Evolutionary conservation across 2,113 vertebrate species (phyloP).

Genomic region (Heterocephalus glaber): DNA sequence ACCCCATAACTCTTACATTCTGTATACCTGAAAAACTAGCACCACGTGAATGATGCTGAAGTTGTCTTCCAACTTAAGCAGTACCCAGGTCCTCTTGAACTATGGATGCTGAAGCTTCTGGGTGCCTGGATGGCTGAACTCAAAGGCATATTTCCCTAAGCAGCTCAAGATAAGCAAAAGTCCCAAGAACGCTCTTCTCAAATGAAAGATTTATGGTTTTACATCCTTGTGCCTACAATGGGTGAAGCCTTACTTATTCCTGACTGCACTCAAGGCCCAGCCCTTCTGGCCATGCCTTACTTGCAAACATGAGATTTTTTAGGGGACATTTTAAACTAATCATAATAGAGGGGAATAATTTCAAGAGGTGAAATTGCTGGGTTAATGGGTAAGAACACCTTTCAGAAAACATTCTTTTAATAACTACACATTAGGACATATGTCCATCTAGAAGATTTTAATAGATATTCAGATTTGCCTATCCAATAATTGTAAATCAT

Average conservation of each 20-base stretch:
- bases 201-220: not conserved
- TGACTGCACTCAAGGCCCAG: not conserved
- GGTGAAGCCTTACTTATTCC: not conserved
- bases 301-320: no score
- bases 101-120: not conserved
- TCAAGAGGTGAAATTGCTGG: constrained; percentile 37
- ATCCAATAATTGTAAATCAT: constrained; percentile 41
- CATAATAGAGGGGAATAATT: not conserved
- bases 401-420: not conserved
- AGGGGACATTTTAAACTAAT: not conserved
- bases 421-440: not conserved
- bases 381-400: constrained; percentile 51
- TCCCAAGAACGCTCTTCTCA: not conserved
- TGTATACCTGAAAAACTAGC: not conserved
- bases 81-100: not conserved
- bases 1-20: not conserved
- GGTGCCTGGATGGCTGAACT: not conserved
- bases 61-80: not conserved
- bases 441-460: constrained; percentile 29
- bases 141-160: not conserved
- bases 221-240: not conserved
- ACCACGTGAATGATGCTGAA: not conserved
- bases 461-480: constrained; percentile 15
- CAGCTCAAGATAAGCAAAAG: not conserved
- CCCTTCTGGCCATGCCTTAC: not conserved